Percentiles rank a stretch among this genome's conserved stretches.
Evolutionary conservation across 2,113 vertebrate genomes (phyloP).

Genomic region (Clarias batrachus): DNA sequence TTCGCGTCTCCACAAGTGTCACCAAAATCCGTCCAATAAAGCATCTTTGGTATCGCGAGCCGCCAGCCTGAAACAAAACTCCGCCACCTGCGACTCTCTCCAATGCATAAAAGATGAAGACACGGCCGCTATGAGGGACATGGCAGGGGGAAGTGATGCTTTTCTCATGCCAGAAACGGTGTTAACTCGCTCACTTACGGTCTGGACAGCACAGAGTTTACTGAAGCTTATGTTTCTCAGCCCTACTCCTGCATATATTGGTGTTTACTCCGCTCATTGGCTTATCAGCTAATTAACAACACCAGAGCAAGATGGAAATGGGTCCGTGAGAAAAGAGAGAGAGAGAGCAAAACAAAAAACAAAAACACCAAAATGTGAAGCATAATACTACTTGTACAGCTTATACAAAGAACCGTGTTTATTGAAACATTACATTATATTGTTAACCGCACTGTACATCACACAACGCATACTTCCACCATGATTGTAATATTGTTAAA

Average conservation of each 20-base stretch:
- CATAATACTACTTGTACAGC: neutral
- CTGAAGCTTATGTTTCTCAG: neutral
- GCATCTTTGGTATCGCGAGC: conserved; percentile 28
- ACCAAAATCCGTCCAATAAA: conserved; percentile 31
- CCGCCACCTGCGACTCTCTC: conserved; percentile 45
- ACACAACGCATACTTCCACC: neutral
- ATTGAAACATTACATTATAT: neutral
- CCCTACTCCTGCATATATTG: neutral
- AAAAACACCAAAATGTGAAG: neutral
- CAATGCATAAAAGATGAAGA: conserved; percentile 52
- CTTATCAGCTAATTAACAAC: neutral
- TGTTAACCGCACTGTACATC: neutral
- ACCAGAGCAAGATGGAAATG: neutral
- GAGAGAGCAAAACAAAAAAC: neutral
- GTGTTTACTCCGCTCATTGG: neutral
- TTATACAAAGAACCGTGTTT: neutral
- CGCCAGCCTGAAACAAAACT: conserved; percentile 40
- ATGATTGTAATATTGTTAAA: neutral
- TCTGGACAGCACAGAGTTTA: neutral
- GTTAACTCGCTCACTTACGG: conserved; percentile 3
- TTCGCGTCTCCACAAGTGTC: conserved; percentile 24
- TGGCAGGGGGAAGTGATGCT: conserved; percentile 5
- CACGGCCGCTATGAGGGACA: conserved; percentile 32
- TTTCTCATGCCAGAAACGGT: conserved; percentile 16
- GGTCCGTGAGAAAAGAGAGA: too few relatives aligned